Evolutionary conservation across 2,797 vertebrate genomes (phyloP).

Genomic region (Muscicapa comitata): DNA sequence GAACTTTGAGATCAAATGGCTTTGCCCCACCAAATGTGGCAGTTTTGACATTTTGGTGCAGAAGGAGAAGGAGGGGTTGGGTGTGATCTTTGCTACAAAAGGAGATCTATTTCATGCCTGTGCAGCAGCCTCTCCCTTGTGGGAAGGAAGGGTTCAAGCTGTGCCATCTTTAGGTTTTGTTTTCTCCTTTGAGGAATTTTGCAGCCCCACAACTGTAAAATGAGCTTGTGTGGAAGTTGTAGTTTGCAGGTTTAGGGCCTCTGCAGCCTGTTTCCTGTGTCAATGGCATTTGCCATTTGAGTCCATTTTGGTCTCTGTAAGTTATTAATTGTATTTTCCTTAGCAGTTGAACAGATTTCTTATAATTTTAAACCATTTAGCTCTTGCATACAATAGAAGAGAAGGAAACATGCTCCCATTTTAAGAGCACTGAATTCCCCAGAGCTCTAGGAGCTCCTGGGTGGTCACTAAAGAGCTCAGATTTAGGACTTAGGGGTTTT

Average conservation of each 20-base stretch:
- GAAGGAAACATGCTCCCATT: neutral
- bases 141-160: neutral
- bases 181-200: neutral
- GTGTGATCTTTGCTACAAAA: neutral
- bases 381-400: neutral
- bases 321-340: neutral
- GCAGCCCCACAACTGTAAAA: neutral
- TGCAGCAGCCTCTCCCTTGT: neutral
- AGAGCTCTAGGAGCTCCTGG: neutral
- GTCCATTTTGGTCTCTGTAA: neutral
- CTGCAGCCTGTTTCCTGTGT: neutral
- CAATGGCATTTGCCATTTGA: neutral
- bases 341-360: neutral
- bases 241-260: neutral
- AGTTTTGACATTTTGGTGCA: neutral
- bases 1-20: neutral
- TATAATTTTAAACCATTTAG: neutral
- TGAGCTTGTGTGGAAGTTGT: neutral
- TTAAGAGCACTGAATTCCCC: neutral
- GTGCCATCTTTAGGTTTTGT: neutral
- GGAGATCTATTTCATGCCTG: neutral
- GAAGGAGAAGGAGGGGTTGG: neutral
- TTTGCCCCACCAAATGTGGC: neutral
- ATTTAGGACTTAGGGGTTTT: neutral
- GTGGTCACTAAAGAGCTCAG: neutral